Evolutionary conservation across 2,888 invertebrate genomes (phyloP).

Genomic region (Nomada ferruginata): DNA sequence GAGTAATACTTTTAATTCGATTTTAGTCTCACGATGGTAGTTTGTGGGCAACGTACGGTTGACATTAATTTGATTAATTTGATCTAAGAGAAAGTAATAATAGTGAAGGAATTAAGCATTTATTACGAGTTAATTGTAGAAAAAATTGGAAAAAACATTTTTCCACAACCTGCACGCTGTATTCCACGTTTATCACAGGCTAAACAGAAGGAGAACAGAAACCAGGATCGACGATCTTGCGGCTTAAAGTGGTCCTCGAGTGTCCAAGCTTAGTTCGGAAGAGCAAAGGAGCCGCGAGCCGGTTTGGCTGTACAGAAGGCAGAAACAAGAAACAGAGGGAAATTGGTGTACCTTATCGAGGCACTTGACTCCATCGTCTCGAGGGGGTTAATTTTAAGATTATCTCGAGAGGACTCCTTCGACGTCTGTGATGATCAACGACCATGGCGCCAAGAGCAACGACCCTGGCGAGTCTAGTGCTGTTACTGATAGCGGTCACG

Average conservation of each 20-base stretch:
- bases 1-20: not conserved
- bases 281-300: conserved; percentile 12
- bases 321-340: conserved; percentile 4
- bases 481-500: conserved; percentile 64
- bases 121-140: too few relatives aligned
- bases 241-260: conserved; percentile 42
- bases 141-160: not conserved
- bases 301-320: not conserved
- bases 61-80: not conserved
- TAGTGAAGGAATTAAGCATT: too few relatives aligned
- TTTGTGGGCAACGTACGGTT: not conserved
- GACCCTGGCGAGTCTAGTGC: conserved; percentile 70
- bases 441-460: conserved; percentile 76
- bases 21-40: not conserved
- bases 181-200: conserved; percentile 13
- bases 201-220: conserved; percentile 10
- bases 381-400: conserved; percentile 65
- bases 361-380: conserved; percentile 54
- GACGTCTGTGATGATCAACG: conserved; percentile 76
- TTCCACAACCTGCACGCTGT: conserved; percentile 7
- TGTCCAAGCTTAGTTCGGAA: conserved; percentile 11
- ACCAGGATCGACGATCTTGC: conserved; percentile 27
- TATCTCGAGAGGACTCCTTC: conserved; percentile 46
- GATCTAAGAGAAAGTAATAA: too few relatives aligned
- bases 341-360: conserved; percentile 49